phyloP scores from a whole-genome alignment of 53 echinoderm and acorn worm genomes.

The Stichopus horrens region DNA sequence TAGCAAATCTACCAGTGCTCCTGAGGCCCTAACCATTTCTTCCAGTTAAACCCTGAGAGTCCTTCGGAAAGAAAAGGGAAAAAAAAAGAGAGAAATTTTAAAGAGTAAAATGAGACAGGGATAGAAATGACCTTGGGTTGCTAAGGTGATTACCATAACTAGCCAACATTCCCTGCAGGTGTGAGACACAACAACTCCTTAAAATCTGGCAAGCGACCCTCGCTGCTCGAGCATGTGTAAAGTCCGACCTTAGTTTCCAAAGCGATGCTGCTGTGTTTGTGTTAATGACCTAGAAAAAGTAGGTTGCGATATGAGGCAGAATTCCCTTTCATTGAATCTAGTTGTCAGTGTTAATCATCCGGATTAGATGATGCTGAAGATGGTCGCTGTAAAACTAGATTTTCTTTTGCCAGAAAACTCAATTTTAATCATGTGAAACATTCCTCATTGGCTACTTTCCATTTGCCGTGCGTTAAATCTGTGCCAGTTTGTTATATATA shows the following conservation, averaged over 20 bases:
- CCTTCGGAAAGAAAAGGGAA: background rate
- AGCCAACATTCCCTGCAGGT: constrained; percentile 33
- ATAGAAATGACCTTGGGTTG: constrained; percentile 23
- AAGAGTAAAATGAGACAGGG: background rate
- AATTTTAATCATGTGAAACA: background rate
- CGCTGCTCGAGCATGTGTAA: background rate
- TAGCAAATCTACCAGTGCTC: background rate
- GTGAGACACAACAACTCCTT: constrained; percentile 11
- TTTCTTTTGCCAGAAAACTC: background rate
- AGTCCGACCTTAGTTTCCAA: background rate
- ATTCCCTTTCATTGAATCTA: constrained; percentile 1
- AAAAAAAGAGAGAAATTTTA: background rate
- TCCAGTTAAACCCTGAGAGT: constrained; percentile 25
- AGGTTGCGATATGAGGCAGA: background rate
- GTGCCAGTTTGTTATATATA: background rate
- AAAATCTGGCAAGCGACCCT: background rate
- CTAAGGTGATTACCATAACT: constrained; percentile 32
- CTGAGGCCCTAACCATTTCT: constrained; percentile 16
- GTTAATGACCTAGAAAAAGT: constrained; percentile 18
- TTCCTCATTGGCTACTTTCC: background rate
- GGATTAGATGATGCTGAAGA: background rate
- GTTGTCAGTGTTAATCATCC: background rate
- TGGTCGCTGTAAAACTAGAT: background rate
- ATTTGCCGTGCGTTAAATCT: background rate
- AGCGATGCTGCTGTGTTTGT: background rate